Evolutionary conservation across 2,113 vertebrate species (phyloP), one percentile per base, ranked within the genome.

Genomic region (Trachemys scripta): DNA sequence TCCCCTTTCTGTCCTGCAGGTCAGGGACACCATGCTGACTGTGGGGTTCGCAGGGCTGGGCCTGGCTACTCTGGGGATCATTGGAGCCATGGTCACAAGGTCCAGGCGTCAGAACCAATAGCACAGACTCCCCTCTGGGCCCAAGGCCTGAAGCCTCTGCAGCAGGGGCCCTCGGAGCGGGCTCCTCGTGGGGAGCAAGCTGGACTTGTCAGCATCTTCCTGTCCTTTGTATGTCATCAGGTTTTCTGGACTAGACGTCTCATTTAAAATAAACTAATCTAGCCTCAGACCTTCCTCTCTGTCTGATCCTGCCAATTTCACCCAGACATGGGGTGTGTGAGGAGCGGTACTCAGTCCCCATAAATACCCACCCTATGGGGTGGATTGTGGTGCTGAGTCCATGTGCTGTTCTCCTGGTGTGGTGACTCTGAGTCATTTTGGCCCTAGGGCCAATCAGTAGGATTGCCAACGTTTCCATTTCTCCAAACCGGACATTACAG

Each of bases 41-140:
- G 93, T 16, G 0, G 79, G 96, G n/a, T 12, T 96, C 0, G 80
- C 93, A 1, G 95, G 94, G 38, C 3, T 96, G 78, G 89, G 96
- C n/a, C 38, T 98, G 56, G 94, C 94, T 6, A 62, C 81, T 49
- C 0, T 92, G 9, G 53, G 92, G 65, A 4, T 97, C 47, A 14
- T 98, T 5, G 95, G 96, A n/a, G 7, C 69, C 13, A 79, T 97
- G 82, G 1, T 96, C 16, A 96, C 94, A 57, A 95, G 92, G 90
- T 97, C 88, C 90, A 96, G 50, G 85, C 80, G 75, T 17, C 96
- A 97, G 54, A 97, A 97, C 57, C 97, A 98, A 78, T 97, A 84
- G 90, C 51, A 83, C 49, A 38, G 84, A 89, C 38, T 54, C 82
- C 38, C 65, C n/a, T 72, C 17, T 72, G 65, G 35, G 19, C 31